phyloP scores from a whole-genome alignment of 2,888 invertebrate species.

The Notocelia uddmanniana region DNA sequence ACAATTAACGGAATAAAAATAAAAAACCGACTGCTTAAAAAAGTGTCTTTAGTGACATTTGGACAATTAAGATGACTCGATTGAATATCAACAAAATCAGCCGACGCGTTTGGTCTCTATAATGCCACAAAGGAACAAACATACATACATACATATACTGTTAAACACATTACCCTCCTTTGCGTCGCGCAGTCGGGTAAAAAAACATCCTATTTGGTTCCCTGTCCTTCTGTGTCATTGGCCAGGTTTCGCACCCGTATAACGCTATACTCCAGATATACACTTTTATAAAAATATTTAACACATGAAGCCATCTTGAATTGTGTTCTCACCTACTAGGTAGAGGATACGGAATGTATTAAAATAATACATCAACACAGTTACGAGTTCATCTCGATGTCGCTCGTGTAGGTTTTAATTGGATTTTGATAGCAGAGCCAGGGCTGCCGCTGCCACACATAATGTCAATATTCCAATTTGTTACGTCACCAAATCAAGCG shows the following conservation, averaged over 20 bases:
- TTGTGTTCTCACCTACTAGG: not conserved
- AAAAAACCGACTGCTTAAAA: too few species aligned
- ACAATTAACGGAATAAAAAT: too few species aligned
- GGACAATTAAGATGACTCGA: too few species aligned
- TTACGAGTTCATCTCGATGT: constrained; percentile 25
- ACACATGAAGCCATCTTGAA: not conserved
- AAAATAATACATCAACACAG: not conserved
- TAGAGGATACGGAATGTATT: not conserved
- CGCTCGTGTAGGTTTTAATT: constrained; percentile 24
- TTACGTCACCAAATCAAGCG: not conserved
- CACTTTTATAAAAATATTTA: not conserved
- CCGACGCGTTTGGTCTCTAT: too few species aligned
- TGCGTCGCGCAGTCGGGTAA: too few species aligned
- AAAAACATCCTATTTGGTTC: too few species aligned
- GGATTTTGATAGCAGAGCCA: constrained; percentile 16
- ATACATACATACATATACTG: too few species aligned
- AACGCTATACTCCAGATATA: not conserved
- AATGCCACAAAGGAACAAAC: too few species aligned
- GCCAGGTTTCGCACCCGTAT: not conserved
- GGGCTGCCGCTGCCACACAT: constrained; percentile 7
- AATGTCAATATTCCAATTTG: not conserved
- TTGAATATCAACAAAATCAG: too few species aligned
- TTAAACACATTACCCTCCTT: too few species aligned
- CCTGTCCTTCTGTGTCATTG: not conserved
- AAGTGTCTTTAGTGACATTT: too few species aligned